Conservation (phyloP, 2,888 invertebrate genomes). For the Harpalus rufipes region DNA sequence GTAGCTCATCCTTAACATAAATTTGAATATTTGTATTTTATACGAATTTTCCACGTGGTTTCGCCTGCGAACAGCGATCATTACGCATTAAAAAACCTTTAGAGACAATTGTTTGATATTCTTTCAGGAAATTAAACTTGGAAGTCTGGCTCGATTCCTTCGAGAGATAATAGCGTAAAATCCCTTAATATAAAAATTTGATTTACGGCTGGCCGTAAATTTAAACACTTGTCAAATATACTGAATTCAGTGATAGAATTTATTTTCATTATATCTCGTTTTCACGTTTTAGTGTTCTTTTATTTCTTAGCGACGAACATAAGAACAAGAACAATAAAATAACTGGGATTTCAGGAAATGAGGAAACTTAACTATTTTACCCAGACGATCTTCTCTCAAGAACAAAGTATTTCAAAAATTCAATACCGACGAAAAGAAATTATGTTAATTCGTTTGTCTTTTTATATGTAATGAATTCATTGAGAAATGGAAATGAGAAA, state of each 20-base stretch:
- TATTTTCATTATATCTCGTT: slow-evolving; percentile 45
- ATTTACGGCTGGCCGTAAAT: slow-evolving; percentile 35
- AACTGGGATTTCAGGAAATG: neutral
- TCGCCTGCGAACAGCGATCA: slow-evolving; percentile 29
- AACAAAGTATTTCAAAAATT: neutral
- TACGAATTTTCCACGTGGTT: slow-evolving; percentile 50
- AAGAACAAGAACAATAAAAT: slow-evolving; percentile 6
- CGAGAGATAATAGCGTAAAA: slow-evolving; percentile 36
- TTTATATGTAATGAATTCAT: too few species aligned
- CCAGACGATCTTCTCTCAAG: neutral
- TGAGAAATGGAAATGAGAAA: too few species aligned
- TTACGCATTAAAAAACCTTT: slow-evolving; percentile 41
- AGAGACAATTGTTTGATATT: slow-evolving; percentile 39
- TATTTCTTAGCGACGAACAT: slow-evolving; percentile 26
- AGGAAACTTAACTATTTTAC: slow-evolving; percentile 9
- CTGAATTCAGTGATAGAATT: slow-evolving; percentile 39
- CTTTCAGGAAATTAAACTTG: slow-evolving; percentile 37
- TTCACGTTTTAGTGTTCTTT: slow-evolving; percentile 38
- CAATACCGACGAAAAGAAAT: neutral
- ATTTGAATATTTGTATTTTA: slow-evolving; percentile 55
- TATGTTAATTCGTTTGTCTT: neutral
- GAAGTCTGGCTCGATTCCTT: slow-evolving; percentile 25
- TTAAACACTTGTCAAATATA: slow-evolving; percentile 44
- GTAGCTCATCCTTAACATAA: slow-evolving; percentile 50
- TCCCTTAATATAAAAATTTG: slow-evolving; percentile 32